Conservation (phyloP, 2,797 vertebrate species). For the Poliocrania exsul region DNA sequence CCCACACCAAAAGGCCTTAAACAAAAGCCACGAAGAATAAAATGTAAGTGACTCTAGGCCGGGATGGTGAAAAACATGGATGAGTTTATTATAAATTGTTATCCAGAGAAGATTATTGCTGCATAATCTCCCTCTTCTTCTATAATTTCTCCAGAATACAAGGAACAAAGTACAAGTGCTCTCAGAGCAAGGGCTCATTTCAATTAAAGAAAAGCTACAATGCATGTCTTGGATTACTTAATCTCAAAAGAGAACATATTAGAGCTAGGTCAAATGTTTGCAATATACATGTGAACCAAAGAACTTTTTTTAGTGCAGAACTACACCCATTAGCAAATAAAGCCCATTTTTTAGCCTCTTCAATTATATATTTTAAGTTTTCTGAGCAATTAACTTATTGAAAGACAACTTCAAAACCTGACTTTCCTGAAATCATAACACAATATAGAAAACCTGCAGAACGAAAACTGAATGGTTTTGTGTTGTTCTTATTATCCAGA, state of each 20-base stretch:
- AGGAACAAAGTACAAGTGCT: not conserved
- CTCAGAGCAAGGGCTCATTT: not conserved
- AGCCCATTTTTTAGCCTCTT: not conserved
- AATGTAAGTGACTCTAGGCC: not conserved
- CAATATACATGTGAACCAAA: not conserved
- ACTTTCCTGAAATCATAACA: not conserved
- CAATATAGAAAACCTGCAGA: not conserved
- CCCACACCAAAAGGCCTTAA: not conserved
- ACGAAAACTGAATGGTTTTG: not conserved
- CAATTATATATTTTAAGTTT: not conserved
- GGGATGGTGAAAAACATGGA: not conserved
- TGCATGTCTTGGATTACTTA: not conserved
- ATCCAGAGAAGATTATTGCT: not conserved
- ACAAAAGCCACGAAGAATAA: not conserved
- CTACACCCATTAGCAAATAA: not conserved
- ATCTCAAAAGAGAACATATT: not conserved
- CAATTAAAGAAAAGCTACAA: not conserved
- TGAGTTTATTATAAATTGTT: not conserved
- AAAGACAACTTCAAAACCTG: not conserved
- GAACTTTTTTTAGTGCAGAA: not conserved
- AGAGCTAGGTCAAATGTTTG: not conserved
- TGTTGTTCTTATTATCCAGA: not conserved
- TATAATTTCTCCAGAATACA: not conserved
- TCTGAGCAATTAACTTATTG: not conserved
- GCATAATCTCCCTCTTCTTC: not conserved